Evolutionary conservation across 2,888 invertebrate species (phyloP).

Genomic region (Electrophaes corylata): DNA sequence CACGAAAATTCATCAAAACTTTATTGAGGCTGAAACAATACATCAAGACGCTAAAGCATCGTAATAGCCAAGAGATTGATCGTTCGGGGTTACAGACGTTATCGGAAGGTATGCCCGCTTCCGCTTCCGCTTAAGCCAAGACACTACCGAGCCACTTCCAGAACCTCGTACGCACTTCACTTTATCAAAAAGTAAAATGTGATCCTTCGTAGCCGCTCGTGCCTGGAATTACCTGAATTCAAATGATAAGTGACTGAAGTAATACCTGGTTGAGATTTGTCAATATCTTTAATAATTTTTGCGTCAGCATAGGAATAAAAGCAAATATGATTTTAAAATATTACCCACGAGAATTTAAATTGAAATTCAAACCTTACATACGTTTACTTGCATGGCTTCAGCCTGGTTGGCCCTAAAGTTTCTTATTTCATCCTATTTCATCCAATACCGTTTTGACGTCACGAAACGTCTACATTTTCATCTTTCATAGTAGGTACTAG

Average conservation of each 20-base stretch:
- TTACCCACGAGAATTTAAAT: too few relatives aligned
- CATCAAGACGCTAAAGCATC: conserved; percentile 82
- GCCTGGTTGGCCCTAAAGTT: too few relatives aligned
- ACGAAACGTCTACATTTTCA: too few relatives aligned
- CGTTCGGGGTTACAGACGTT: conserved; percentile 71
- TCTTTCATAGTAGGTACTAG: too few relatives aligned
- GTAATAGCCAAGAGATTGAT: conserved; percentile 82
- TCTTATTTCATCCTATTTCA: too few relatives aligned
- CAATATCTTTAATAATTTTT: too few relatives aligned
- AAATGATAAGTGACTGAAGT: neutral
- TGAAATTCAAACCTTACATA: too few relatives aligned
- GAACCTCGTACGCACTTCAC: conserved; percentile 7
- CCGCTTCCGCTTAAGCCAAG: conserved; percentile 28
- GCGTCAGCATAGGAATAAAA: too few relatives aligned
- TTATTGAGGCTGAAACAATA: conserved; percentile 83
- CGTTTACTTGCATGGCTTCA: too few relatives aligned
- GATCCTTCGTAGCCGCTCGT: conserved; percentile 9
- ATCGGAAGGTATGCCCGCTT: conserved; percentile 64
- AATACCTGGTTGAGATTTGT: neutral
- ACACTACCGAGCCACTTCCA: neutral
- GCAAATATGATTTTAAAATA: too few relatives aligned
- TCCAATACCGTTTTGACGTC: too few relatives aligned
- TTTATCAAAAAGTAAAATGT: conserved; percentile 6
- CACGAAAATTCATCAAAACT: conserved; percentile 83
- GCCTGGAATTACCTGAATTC: conserved; percentile 2